These are phyloP conservation scores for Liopterus haemorrhoidalis DNA, from an alignment of 2,888 invertebrate genomes.

Conservation along the genomic window DNA sequence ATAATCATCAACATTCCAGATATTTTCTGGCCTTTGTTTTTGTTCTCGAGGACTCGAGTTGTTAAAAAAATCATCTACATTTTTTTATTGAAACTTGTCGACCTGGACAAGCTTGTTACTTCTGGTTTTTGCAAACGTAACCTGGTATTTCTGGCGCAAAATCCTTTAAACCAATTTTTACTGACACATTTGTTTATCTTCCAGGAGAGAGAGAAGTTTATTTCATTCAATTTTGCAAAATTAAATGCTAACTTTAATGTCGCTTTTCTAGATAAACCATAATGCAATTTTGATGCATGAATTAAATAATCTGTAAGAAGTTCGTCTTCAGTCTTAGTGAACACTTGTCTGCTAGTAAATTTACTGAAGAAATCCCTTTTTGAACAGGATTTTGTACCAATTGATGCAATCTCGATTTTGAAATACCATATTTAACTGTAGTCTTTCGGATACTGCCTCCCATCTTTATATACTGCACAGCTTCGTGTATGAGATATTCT, in stretches of 20 bases:
- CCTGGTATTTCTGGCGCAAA: constrained; percentile 22
- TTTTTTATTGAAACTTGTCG: constrained; percentile 34
- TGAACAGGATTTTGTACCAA: too few species aligned
- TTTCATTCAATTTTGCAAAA: constrained; percentile 30
- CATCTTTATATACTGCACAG: too few species aligned
- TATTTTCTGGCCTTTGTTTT: constrained; percentile 27
- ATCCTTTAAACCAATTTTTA: constrained; percentile 26
- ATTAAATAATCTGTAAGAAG: too few species aligned
- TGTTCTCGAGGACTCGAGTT: constrained; percentile 28
- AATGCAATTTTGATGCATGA: too few species aligned
- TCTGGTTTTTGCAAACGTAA: constrained; percentile 34
- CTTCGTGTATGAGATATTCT: too few species aligned
- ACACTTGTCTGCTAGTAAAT: too few species aligned
- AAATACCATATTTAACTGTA: too few species aligned
- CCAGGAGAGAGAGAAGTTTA: constrained; percentile 28
- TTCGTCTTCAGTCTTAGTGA: too few species aligned
- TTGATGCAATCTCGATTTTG: too few species aligned
- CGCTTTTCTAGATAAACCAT: constrained; percentile 22
- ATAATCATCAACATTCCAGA: constrained; percentile 35
- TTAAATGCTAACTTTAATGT: constrained; percentile 21
- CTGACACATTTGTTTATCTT: constrained; percentile 21
- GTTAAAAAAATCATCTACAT: constrained; percentile 26
- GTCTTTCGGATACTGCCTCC: too few species aligned
- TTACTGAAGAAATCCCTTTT: too few species aligned
- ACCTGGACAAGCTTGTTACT: constrained; percentile 34